Evolutionary conservation across 92 coral and sea anemone genomes (phyloP).

Genomic region (Desmophyllum pertusum): DNA sequence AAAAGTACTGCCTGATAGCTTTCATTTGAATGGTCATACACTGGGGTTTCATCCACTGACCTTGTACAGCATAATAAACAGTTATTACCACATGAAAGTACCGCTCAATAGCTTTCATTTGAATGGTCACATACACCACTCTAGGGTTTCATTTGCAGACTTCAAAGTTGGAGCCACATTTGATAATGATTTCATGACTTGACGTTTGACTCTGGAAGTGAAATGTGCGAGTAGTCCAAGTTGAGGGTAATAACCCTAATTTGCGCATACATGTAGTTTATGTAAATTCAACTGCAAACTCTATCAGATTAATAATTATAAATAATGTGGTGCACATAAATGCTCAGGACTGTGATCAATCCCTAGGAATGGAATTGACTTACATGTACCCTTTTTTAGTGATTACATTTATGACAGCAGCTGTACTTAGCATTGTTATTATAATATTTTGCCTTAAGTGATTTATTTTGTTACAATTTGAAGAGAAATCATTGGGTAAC

Average conservation of each 20-base stretch:
- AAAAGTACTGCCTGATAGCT: background rate
- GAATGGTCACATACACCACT: background rate
- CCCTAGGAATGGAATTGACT: background rate
- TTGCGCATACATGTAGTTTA: too few species aligned
- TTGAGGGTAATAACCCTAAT: too few species aligned
- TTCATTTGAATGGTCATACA: background rate
- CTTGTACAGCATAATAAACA: too few species aligned
- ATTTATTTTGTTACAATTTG: background rate
- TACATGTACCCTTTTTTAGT: background rate
- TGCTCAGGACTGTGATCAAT: background rate
- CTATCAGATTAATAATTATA: background rate
- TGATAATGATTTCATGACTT: too few species aligned
- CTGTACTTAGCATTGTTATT: background rate
- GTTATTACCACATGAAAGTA: background rate
- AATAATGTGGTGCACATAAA: background rate
- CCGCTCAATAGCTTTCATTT: background rate
- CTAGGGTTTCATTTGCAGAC: background rate
- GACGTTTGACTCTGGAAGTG: background rate
- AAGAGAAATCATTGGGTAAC: background rate
- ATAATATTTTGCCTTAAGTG: background rate
- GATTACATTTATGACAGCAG: background rate
- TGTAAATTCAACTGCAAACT: too few species aligned
- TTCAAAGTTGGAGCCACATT: background rate
- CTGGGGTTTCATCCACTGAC: background rate
- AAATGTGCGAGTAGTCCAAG: background rate